These are phyloP conservation scores for Atrina japonica DNA, from an alignment of 2,888 invertebrate genomes.

Conservation along the genomic window DNA sequence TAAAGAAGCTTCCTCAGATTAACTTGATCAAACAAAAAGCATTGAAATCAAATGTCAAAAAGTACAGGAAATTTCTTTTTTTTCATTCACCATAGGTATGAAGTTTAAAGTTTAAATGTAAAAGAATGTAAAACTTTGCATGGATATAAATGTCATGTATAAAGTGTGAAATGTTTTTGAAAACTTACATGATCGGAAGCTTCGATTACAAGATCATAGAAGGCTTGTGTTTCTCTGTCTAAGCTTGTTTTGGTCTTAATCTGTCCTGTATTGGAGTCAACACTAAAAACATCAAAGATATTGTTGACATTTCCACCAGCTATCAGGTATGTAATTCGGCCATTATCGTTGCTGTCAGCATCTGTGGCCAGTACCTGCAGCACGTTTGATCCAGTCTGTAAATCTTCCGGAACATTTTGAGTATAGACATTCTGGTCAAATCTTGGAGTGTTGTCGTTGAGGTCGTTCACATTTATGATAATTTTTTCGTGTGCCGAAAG, in stretches of 20 bases:
- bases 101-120: too few relatives aligned
- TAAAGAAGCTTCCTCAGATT: background rate
- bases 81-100: background rate
- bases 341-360: constrained; percentile 79
- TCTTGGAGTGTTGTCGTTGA: constrained; percentile 94
- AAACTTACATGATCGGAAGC: constrained; percentile 87
- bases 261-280: constrained; percentile 92
- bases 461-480: constrained; percentile 93
- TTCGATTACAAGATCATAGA: constrained; percentile 92
- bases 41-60: background rate
- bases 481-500: constrained; percentile 80
- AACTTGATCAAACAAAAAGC: background rate
- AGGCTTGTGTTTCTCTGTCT: constrained; percentile 94
- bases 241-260: constrained; percentile 88
- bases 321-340: constrained; percentile 83
- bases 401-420: constrained; percentile 88
- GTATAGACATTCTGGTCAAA: constrained; percentile 90
- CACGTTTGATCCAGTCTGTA: constrained; percentile 47
- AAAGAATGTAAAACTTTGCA: too few relatives aligned
- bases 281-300: constrained; percentile 85
- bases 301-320: constrained; percentile 90
- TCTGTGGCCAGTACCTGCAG: constrained; percentile 94
- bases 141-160: too few relatives aligned
- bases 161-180: too few relatives aligned
- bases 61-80: background rate